phyloP scores from a whole-genome alignment of 2,113 vertebrate species.

The Eclectus roratus region DNA sequence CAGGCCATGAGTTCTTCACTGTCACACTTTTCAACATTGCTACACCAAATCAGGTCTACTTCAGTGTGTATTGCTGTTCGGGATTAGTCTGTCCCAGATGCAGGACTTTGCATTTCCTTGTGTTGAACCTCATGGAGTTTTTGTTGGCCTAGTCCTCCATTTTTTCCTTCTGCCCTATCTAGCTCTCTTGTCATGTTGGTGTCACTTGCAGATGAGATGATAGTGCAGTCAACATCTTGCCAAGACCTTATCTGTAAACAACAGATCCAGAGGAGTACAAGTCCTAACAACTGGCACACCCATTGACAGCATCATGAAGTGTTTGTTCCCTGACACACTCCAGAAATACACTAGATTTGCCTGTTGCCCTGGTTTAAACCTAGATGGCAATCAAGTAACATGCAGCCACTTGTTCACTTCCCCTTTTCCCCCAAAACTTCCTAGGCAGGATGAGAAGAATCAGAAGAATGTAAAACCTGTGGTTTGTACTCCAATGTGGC shows the following conservation, averaged over 20 bases:
- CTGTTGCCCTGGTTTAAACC: background rate
- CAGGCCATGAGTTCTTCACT: background rate
- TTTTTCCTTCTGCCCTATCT: background rate
- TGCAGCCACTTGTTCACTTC: background rate
- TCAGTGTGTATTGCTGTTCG: background rate
- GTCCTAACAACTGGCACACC: background rate
- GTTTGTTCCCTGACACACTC: background rate
- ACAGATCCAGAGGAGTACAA: background rate
- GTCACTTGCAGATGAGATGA: background rate
- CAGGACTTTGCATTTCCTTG: background rate
- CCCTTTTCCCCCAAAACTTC: background rate
- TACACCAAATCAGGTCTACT: background rate
- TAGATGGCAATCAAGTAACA: background rate
- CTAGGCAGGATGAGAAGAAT: background rate
- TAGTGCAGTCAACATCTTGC: background rate
- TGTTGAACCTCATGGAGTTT: background rate
- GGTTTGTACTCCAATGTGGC: background rate
- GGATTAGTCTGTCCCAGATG: background rate
- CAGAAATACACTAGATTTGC: background rate
- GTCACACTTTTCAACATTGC: background rate
- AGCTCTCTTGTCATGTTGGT: background rate
- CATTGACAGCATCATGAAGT: background rate
- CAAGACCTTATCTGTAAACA: background rate
- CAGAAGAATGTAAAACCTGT: background rate
- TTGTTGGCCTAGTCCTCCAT: background rate